Percentiles rank a stretch among this genome's conserved stretches.
phyloP scores from a whole-genome alignment of 64 coral and sea anemone genomes.

The Dendronephthya gigantea region DNA sequence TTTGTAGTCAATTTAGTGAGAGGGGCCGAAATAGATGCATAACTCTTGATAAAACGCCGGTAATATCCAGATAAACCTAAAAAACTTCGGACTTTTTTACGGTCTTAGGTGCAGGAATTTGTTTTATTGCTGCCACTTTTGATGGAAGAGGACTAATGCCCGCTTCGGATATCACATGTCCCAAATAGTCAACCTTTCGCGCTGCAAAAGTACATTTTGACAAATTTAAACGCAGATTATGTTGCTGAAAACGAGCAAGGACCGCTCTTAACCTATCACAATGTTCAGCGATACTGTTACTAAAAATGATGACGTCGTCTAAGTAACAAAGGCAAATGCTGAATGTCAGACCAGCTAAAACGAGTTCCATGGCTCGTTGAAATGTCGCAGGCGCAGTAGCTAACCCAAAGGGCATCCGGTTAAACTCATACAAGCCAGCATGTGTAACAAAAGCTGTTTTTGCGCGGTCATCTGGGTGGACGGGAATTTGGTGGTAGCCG shows the following conservation, averaged over 20 bases:
- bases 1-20: too few relatives aligned
- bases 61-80: not conserved
- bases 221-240: constrained; percentile 25
- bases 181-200: constrained; percentile 20
- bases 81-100: not conserved
- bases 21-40: too few relatives aligned
- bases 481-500: not conserved
- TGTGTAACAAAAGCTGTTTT: constrained; percentile 26
- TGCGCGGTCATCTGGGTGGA: not conserved
- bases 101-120: constrained; percentile 8
- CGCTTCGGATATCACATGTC: constrained; percentile 24
- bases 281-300: constrained; percentile 14
- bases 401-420: constrained; percentile 4
- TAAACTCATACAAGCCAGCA: constrained; percentile 22
- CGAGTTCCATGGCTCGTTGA: not conserved
- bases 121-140: constrained; percentile 21
- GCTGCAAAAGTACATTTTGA: constrained; percentile 37
- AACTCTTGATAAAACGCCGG: not conserved
- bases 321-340: constrained; percentile 38
- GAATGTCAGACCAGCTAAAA: constrained; percentile 21
- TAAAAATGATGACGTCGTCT: constrained; percentile 34
- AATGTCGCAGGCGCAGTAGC: not conserved
- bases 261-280: constrained; percentile 30
- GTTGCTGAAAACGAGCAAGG: not conserved
- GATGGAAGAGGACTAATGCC: constrained; percentile 37